Base-by-base conservation (phyloP, 2,888 invertebrate species). In the Muschampia plurimacula region DNA sequence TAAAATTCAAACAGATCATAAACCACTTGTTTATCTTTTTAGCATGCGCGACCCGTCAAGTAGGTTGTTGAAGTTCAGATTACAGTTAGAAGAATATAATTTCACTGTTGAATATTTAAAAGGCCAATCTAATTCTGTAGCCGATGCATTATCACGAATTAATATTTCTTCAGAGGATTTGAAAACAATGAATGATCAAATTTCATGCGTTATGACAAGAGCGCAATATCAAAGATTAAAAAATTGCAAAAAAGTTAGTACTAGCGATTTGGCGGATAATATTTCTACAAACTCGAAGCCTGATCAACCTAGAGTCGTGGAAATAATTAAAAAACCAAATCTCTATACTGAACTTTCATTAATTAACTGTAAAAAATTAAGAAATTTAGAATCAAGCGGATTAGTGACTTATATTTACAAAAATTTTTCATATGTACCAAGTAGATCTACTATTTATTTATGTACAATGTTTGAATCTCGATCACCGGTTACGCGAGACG, bases 231-330 rank as follows among this genome's bases (percentile, higher is more conserved):
- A 32, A 59, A 9, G 9, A 28, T 28, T 32, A 32, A 10, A 9
- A 59, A 32, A 59, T 3, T 2, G n/a, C n/a, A 36, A n/a, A 39
- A 39, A 62, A n/a, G 52, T 55, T 55, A 55, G 15, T 55, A 28
- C 32, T 59, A 59, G 12, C n/a, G 62, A 62, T 8, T 62, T 13
- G 63, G 63, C 10, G 9, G 32, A 32, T 72, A 70, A 28, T 44
- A 52, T 49, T 39, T n/a, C 39, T 32, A 57, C 41, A n/a, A 59
- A 62, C 69, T 59, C 71, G 49, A n/a, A 74, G 77, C 55, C 75
- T 76, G 76, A 75, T 76, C 77, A 78, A 67, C 77, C 77, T 13
- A 74, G 73, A 62, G 72, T 79, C 12, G 76, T 78, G 41, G 77
- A 77, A 60, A 70, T 74, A 10, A 57, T 78, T 63, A 69, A 66